These are phyloP conservation scores for Brachyistius frenatus DNA, from an alignment of 2,113 vertebrate genomes.

Conservation along the genomic window DNA sequence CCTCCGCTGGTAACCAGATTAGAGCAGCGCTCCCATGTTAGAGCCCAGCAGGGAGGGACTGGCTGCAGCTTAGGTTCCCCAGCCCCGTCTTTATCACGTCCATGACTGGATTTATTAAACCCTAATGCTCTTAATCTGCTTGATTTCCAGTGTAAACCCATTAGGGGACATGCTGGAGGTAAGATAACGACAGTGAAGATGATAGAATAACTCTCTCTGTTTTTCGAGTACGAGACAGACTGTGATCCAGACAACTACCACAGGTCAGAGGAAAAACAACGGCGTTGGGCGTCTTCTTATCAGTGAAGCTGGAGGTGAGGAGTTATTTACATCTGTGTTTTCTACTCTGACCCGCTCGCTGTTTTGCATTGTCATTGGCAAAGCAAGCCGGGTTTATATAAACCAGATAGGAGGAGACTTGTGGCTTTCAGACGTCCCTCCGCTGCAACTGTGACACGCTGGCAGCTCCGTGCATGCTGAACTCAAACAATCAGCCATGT, in stretches of 20 bases:
- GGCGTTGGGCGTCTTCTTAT: conserved; percentile 69
- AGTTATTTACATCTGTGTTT: conserved; percentile 73
- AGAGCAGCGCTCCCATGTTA: conserved; percentile 51
- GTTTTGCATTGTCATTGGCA: conserved; percentile 57
- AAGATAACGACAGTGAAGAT: conserved; percentile 55
- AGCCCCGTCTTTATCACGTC: conserved; percentile 55
- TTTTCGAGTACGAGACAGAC: conserved; percentile 39
- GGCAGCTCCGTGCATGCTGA: conserved; percentile 54
- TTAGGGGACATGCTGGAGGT: conserved; percentile 62
- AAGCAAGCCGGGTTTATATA: conserved; percentile 59
- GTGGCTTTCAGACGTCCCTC: conserved; percentile 34
- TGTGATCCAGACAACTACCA: conserved; percentile 70
- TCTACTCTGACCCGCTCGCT: conserved; percentile 47
- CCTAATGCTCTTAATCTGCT: conserved; percentile 75
- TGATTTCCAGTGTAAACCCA: conserved; percentile 75
- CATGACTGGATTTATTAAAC: conserved; percentile 74
- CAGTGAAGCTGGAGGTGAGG: conserved; percentile 37
- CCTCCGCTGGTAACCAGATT: conserved; percentile 69
- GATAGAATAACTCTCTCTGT: conserved; percentile 52
- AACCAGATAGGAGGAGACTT: conserved; percentile 57
- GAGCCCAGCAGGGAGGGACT: conserved; percentile 62
- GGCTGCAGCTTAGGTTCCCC: conserved; percentile 51
- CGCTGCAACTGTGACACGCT: conserved; percentile 54
- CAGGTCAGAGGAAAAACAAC: conserved; percentile 76
- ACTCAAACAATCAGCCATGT: conserved; percentile 58